These are phyloP conservation scores for Plectus sambesii DNA, from an alignment of 1,140 invertebrate genomes.

Conservation along the genomic window DNA sequence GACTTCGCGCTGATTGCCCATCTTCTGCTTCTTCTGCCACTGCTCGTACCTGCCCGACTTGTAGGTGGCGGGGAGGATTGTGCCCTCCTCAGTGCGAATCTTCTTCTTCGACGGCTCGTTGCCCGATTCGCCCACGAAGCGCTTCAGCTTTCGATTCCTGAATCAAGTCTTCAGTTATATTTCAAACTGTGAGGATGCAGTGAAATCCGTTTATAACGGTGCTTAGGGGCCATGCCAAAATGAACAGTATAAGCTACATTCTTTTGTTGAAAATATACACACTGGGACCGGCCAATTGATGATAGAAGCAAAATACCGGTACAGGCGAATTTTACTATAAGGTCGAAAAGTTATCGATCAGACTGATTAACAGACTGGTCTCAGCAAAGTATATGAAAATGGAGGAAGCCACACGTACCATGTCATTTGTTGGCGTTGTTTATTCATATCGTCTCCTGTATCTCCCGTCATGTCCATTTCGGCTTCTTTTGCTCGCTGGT, in stretches of 20 bases:
- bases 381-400: too few relatives aligned
- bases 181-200: too few relatives aligned
- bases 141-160: slow-evolving; percentile 79
- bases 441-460: slow-evolving; percentile 56
- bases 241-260: too few relatives aligned
- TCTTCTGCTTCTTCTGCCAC: slow-evolving; percentile 73
- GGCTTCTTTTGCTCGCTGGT: slow-evolving; percentile 57
- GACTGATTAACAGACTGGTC: too few relatives aligned
- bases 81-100: slow-evolving; percentile 85
- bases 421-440: slow-evolving; percentile 55
- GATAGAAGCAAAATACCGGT: too few relatives aligned
- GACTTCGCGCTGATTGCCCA: slow-evolving; percentile 53
- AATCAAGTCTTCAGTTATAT: slow-evolving; percentile 18
- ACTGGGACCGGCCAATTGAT: too few relatives aligned
- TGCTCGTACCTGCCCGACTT: slow-evolving; percentile 69
- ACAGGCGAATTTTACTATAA: neutral
- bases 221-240: too few relatives aligned
- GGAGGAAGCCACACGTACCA: slow-evolving; percentile 53
- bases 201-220: too few relatives aligned
- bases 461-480: slow-evolving; percentile 70
- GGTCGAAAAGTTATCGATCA: neutral
- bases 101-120: slow-evolving; percentile 59
- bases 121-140: slow-evolving; percentile 63
- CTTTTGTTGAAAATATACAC: too few relatives aligned
- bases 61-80: slow-evolving; percentile 80